A percentile compares a stretch with the other conserved stretches of the same genome.
phyloP scores from a whole-genome alignment of 2,113 vertebrate genomes.

The Numenius arquata region DNA sequence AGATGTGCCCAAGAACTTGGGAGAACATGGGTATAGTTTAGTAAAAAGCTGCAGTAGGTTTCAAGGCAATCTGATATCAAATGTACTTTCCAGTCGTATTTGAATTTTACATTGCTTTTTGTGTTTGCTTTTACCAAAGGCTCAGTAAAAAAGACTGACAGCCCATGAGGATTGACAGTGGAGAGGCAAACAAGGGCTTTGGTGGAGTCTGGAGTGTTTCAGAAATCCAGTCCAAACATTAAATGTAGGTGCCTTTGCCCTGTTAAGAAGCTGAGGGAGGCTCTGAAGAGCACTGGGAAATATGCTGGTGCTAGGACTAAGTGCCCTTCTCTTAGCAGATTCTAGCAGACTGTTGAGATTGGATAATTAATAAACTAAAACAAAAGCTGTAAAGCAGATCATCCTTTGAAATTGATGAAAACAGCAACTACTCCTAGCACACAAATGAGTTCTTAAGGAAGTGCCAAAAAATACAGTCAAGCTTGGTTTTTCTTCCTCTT shows the following conservation, averaged over 20 bases:
- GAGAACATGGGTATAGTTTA: constrained; percentile 20
- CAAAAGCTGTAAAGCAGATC: neutral
- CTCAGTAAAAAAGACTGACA: neutral
- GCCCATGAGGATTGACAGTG: neutral
- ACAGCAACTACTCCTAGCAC: neutral
- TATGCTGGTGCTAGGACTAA: fast-evolving
- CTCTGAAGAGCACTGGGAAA: neutral
- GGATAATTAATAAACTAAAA: neutral
- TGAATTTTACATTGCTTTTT: constrained; percentile 13
- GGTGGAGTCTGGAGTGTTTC: neutral
- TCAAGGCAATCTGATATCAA: constrained; percentile 33
- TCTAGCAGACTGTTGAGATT: neutral
- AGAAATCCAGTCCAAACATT: neutral
- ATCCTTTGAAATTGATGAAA: neutral
- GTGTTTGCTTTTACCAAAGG: neutral
- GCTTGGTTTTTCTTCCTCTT: neutral
- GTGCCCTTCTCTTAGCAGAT: neutral
- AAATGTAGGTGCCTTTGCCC: neutral
- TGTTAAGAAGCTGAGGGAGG: fast-evolving
- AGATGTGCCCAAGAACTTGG: constrained; percentile 59
- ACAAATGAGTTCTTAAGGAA: neutral
- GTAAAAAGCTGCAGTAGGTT: constrained; percentile 26
- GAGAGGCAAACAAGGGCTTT: neutral
- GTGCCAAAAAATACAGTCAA: neutral
- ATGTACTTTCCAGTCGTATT: neutral